A percentile compares a stretch with the other conserved stretches of the same genome.
Conservation (phyloP, 2,888 invertebrate species). For the Andrena minutula region DNA sequence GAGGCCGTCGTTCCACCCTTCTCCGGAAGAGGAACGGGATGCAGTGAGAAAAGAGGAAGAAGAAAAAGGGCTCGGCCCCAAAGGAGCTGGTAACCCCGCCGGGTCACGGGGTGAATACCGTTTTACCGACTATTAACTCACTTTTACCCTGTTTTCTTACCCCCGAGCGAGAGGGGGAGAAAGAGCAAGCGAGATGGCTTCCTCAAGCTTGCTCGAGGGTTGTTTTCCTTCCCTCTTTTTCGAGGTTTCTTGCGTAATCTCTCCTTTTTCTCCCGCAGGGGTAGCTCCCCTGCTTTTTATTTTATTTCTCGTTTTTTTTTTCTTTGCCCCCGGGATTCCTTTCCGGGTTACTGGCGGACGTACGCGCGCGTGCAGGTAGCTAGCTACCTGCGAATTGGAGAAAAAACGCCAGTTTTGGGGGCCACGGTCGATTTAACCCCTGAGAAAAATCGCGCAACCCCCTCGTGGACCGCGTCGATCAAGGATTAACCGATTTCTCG, state of each 20-base stretch:
- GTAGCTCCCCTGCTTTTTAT: constrained; percentile 22
- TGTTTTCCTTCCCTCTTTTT: constrained; percentile 74
- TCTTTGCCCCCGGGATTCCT: constrained; percentile 43
- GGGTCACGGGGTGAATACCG: constrained; percentile 84
- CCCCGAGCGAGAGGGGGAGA: constrained; percentile 34
- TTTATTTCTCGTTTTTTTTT: constrained; percentile 36
- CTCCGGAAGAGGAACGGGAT: constrained; percentile 57
- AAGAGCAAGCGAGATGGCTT: constrained; percentile 37
- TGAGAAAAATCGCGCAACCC: constrained; percentile 81
- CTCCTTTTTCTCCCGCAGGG: constrained; percentile 48
- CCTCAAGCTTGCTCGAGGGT: constrained; percentile 23
- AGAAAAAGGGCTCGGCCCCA: constrained; percentile 44
- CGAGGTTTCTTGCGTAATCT: constrained; percentile 75
- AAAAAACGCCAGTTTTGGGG: constrained; percentile 61
- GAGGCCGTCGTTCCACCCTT: constrained; percentile 36
- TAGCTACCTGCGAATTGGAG: constrained; percentile 64
- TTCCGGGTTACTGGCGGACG: constrained; percentile 62
- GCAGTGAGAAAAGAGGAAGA: constrained; percentile 57
- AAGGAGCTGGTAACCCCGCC: constrained; percentile 69
- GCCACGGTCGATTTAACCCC: constrained; percentile 85
- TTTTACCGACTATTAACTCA: constrained; percentile 85
- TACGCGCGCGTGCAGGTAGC: constrained; percentile 70
- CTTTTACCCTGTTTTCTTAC: constrained; percentile 82
- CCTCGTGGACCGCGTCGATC: constrained; percentile 58
- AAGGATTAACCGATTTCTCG: constrained; percentile 84